These are phyloP conservation scores for Lamprologus callipterus DNA, from an alignment of 2,113 vertebrate species.

Conservation along the genomic window DNA sequence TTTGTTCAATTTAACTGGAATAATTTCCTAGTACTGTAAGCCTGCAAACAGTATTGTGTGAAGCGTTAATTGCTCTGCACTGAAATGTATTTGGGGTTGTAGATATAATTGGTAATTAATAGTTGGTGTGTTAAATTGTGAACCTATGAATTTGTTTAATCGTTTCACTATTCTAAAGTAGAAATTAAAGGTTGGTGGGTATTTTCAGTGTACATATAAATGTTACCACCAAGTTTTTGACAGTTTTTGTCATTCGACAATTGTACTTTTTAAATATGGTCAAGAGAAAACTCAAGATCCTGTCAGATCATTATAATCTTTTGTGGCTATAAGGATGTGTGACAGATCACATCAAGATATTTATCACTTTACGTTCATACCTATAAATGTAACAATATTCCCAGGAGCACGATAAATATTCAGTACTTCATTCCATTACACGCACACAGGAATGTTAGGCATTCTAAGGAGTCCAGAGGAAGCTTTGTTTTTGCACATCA, in stretches of 20 bases:
- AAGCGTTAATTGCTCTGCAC: not conserved
- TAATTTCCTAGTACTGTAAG: not conserved
- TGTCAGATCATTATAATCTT: not conserved
- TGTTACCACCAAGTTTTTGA: not conserved
- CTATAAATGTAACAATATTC: not conserved
- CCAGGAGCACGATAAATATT: not conserved
- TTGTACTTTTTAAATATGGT: not conserved
- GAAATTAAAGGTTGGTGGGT: not conserved
- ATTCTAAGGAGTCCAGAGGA: not conserved
- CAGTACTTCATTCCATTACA: not conserved
- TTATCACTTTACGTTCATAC: not conserved
- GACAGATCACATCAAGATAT: not conserved
- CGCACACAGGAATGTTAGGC: not conserved
- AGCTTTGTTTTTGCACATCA: not conserved
- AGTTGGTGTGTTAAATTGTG: not conserved
- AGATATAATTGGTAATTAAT: not conserved
- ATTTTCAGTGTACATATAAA: not conserved
- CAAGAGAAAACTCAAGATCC: not conserved
- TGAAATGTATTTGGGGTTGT: not conserved
- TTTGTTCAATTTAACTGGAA: not conserved
- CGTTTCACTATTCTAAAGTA: not conserved
- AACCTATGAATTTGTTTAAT: not conserved
- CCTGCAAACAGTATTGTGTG: not conserved
- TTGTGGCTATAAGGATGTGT: not conserved
- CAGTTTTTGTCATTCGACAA: rapidly evolving